Evolutionary conservation across 35 echinoderm and acorn worm genomes (phyloP).

Genomic region (Acanthaster planci): DNA sequence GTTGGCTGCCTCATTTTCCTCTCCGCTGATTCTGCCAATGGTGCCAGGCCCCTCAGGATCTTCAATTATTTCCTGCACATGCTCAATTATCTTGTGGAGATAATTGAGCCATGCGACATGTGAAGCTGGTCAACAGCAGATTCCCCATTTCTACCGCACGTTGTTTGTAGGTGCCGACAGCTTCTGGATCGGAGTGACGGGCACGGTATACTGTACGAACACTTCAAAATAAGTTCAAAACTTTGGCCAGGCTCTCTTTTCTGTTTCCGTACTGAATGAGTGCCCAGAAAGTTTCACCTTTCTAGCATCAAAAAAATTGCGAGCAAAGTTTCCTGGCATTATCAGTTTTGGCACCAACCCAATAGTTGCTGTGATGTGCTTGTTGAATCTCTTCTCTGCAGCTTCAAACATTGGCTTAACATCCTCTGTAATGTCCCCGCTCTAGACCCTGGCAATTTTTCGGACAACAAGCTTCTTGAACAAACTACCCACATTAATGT

Average conservation of each 20-base stretch:
- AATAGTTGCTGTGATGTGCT: slow-evolving; percentile 9
- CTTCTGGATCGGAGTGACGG: neutral
- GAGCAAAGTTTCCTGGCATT: slow-evolving; percentile 63
- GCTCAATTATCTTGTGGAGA: slow-evolving; percentile 49
- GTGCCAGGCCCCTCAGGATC: slow-evolving; percentile 28
- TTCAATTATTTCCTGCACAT: slow-evolving; percentile 41
- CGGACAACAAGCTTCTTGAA: slow-evolving; percentile 40
- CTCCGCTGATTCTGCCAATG: slow-evolving; percentile 37
- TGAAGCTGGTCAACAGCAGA: slow-evolving; percentile 1
- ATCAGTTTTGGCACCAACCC: slow-evolving; percentile 36
- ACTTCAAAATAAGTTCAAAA: slow-evolving; percentile 21
- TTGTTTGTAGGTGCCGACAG: slow-evolving; percentile 7
- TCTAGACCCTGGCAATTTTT: slow-evolving; percentile 31
- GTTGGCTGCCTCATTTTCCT: slow-evolving; percentile 14
- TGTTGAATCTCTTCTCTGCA: slow-evolving; percentile 28
- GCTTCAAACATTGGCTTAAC: slow-evolving; percentile 38
- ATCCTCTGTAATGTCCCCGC: slow-evolving; percentile 21
- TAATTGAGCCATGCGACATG: slow-evolving; percentile 47
- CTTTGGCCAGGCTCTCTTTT: neutral
- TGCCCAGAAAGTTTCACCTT: neutral
- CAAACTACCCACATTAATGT: slow-evolving; percentile 46
- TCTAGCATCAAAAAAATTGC: neutral
- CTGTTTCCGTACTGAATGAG: slow-evolving; percentile 29
- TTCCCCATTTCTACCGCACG: slow-evolving; percentile 38
- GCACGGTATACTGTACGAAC: slow-evolving; percentile 32